Percentiles rank a stretch among this genome's conserved stretches.
Evolutionary conservation across 2,113 vertebrate genomes (phyloP).

Genomic region (Callipepla squamata): DNA sequence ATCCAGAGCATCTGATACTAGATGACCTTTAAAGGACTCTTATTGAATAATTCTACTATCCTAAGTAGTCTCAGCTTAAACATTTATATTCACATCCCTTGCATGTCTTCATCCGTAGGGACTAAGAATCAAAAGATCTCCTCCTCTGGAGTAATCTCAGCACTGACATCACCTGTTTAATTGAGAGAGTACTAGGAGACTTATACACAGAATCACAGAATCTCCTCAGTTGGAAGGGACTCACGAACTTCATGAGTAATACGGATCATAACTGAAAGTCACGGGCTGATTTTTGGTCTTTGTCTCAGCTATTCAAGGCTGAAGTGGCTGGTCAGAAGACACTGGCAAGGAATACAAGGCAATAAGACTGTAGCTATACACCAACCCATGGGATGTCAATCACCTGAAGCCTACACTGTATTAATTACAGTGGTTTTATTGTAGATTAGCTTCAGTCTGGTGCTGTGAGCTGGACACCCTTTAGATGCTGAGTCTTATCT

Average conservation of each 20-base stretch:
- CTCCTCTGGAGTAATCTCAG: neutral
- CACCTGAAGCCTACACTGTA: neutral
- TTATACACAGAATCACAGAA: neutral
- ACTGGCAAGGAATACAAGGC: neutral
- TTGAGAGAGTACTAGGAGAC: neutral
- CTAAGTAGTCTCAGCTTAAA: neutral
- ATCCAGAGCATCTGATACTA: neutral
- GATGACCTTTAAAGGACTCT: neutral
- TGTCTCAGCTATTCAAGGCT: neutral
- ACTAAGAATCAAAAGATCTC: neutral
- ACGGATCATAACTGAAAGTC: rapidly evolving
- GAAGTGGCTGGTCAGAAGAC: neutral
- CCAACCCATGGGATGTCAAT: rapidly evolving
- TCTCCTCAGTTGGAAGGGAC: neutral
- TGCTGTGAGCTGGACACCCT: neutral
- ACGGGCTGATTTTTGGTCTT: neutral
- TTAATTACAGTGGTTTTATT: neutral
- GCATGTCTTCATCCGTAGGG: neutral
- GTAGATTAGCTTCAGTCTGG: neutral
- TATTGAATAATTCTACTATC: neutral
- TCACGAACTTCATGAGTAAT: neutral
- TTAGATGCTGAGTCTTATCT: no score
- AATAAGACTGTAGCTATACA: neutral
- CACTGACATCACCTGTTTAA: neutral
- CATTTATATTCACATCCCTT: neutral